Base-by-base conservation (phyloP, 2,797 vertebrate genomes). In the Tangara arthus region DNA sequence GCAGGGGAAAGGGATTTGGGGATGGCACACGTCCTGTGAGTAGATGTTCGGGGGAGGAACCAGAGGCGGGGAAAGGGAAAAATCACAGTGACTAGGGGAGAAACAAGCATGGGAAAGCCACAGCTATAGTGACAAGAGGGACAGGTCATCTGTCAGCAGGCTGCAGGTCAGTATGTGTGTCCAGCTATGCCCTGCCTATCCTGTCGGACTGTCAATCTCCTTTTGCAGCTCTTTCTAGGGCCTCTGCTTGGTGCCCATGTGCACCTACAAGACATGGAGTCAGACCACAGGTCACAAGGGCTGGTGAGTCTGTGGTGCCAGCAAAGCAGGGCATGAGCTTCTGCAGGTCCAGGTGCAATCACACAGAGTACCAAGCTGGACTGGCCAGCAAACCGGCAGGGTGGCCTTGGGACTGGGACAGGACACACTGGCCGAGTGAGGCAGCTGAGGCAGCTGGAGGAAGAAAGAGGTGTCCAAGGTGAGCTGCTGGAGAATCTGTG, bases 351-450 rank as follows among this genome's bases (percentile, higher is more conserved):
- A 2, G 8, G 17, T 57, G 42, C 6, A 7, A 83, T 26, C 15
- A 39, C 30, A 44, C 0, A 0, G 8, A 79, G 8, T 2, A 63
- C 5, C 17, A 44, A 41, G 3, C 13, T 27, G 12, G 23, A 59
- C 50, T 20, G 76, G 18, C 8, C 59, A 82, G 39, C 20, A 68
- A 71, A 80, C 9, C 1, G 0, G 37, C 3, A 41, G 32, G 2
- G 1, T 6, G 18, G n/a, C 28, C 75, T 56, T 27, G 26, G 52
- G 79, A 52, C 7, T 46, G 18, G 8, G 50, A 77, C 0, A 0
- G 6, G 7, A 37, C 39, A 78, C 39, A 44, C 8, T 9, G 7
- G 9, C 20, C 0, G 0, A 78, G 41, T 1, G 12, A 85, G 11
- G 44, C 15, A 82, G 26, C 0, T 2, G 12, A 85, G 11, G 44